Conservation (phyloP, 2,797 vertebrate species). For the Anguilla megastoma region DNA sequence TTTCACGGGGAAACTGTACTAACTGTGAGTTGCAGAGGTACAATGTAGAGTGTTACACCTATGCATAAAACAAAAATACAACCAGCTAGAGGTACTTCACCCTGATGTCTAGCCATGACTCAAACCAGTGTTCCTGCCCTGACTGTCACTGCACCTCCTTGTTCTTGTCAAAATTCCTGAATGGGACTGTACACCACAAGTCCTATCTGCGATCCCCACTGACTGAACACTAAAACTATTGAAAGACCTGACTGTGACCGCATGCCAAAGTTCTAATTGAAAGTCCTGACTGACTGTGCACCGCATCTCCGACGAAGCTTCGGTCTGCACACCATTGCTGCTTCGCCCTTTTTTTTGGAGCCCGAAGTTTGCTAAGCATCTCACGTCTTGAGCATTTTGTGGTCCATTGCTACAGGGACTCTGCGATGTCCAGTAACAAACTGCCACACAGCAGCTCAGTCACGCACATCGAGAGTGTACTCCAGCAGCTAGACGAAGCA, state of each 20-base stretch:
- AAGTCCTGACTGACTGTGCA: too few species aligned
- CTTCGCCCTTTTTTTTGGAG: neutral
- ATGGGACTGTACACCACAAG: neutral
- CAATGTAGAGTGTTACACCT: neutral
- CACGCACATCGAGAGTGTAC: slow-evolving; percentile 90
- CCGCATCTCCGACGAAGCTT: neutral
- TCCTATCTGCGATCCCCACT: neutral
- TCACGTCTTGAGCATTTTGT: neutral
- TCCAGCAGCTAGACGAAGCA: slow-evolving; percentile 94
- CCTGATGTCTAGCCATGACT: neutral
- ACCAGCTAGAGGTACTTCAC: neutral
- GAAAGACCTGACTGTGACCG: neutral
- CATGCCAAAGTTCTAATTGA: neutral
- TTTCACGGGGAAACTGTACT: neutral
- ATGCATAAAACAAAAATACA: neutral
- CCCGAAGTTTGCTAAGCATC: neutral
- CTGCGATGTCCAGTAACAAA: slow-evolving; percentile 82
- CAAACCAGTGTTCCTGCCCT: neutral
- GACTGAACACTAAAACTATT: neutral
- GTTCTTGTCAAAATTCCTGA: too few species aligned
- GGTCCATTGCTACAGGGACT: slow-evolving; percentile 72
- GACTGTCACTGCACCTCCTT: too few species aligned
- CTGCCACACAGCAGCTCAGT: slow-evolving; percentile 93
- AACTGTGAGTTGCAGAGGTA: neutral
- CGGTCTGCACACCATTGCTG: neutral